These are phyloP conservation scores for Pyrrhia umbra DNA, from an alignment of 2,888 invertebrate genomes.

Conservation along the genomic window DNA sequence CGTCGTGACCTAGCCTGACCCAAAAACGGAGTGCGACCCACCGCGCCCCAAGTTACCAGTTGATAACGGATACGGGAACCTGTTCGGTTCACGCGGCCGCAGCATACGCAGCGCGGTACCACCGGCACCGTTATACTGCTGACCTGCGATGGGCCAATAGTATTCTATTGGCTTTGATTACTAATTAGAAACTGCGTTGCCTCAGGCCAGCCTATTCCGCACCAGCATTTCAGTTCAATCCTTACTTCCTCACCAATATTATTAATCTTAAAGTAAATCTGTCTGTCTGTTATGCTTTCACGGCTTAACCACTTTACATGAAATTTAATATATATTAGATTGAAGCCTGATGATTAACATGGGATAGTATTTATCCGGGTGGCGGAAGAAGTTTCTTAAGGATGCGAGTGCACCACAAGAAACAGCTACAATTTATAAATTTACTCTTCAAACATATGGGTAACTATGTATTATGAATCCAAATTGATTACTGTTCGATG, in stretches of 20 bases:
- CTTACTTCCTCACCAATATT: no score
- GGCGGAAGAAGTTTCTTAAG: no score
- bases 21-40: constrained; percentile 85
- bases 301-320: no score
- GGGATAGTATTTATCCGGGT: no score
- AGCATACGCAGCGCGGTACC: constrained; percentile 67
- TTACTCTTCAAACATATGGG: no score
- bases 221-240: no score
- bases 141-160: constrained; percentile 63
- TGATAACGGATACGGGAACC: constrained; percentile 86
- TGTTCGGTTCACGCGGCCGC: constrained; percentile 75
- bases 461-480: background rate
- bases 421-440: no score
- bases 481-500: constrained; percentile 7
- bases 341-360: no score
- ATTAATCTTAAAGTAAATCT: no score
- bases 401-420: no score
- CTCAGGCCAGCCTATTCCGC: constrained; percentile 1
- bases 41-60: constrained; percentile 81
- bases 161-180: constrained; percentile 16
- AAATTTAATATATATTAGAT: no score
- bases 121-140: constrained; percentile 80
- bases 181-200: background rate
- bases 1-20: constrained; percentile 89
- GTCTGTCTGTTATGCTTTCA: no score